Percentiles rank a stretch among this genome's conserved stretches.
Conservation (phyloP, 2,797 vertebrate genomes). For the Parauchenoglanis ngamensis region DNA sequence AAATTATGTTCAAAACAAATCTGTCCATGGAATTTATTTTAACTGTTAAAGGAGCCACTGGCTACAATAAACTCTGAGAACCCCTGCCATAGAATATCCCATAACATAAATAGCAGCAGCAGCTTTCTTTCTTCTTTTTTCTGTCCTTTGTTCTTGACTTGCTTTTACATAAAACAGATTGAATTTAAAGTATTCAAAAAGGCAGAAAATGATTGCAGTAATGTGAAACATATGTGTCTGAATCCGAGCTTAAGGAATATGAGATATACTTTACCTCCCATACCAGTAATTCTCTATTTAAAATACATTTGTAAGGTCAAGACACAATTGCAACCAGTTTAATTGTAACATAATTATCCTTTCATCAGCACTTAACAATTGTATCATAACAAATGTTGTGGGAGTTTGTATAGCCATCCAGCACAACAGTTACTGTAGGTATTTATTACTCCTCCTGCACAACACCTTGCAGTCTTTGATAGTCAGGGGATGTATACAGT, state of each 20-base stretch:
- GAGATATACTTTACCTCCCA: neutral
- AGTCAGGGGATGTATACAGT: slow-evolving; percentile 9
- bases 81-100: neutral
- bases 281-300: slow-evolving; percentile 7
- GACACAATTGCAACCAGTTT: neutral
- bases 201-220: neutral
- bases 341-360: slow-evolving; percentile 12
- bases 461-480: slow-evolving; percentile 8
- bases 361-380: slow-evolving; percentile 8
- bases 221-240: neutral
- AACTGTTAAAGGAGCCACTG: neutral
- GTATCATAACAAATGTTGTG: slow-evolving; percentile 3
- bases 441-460: neutral
- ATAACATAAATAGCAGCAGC: neutral
- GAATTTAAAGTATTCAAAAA: neutral
- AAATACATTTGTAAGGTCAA: slow-evolving; percentile 22
- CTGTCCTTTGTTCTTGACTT: neutral
- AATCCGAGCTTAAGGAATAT: neutral
- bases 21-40: neutral
- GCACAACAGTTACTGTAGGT: slow-evolving; percentile 6
- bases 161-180: neutral
- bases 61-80: neutral
- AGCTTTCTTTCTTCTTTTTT: neutral
- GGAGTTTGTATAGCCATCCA: neutral
- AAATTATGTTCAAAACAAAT: neutral